Percentiles rank a stretch among this genome's conserved stretches.
Evolutionary conservation across 2,888 invertebrate genomes (phyloP).

Genomic region (Ommatoiulus sabulosus): DNA sequence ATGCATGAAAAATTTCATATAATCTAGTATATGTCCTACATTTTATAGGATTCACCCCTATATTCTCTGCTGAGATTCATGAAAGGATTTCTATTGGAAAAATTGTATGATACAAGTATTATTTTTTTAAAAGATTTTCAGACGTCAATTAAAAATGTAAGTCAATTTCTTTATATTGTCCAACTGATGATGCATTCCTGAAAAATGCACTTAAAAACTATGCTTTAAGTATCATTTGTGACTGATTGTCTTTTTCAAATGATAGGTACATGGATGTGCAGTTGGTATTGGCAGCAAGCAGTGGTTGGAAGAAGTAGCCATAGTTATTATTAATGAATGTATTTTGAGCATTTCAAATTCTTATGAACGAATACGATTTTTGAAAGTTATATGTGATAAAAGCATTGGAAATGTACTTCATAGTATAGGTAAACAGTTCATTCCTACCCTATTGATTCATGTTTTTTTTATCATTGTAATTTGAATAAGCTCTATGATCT

Average conservation of each 20-base stretch:
- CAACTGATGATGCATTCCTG: background rate
- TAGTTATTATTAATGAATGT: background rate
- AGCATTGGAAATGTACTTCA: background rate
- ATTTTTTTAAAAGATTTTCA: conserved; percentile 27
- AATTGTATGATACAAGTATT: conserved; percentile 12
- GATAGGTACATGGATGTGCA: background rate
- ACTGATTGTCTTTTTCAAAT: background rate
- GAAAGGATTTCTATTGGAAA: conserved; percentile 42
- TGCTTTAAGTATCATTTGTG: background rate
- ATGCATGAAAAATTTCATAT: background rate
- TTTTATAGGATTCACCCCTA: conserved; percentile 47
- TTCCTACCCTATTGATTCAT: background rate
- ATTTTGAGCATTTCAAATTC: background rate
- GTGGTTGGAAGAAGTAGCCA: conserved; percentile 38
- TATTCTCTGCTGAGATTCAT: conserved; percentile 39
- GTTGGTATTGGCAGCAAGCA: background rate
- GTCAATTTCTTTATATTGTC: background rate
- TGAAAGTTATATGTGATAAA: background rate
- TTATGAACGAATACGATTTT: background rate
- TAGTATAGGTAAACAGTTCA: background rate
- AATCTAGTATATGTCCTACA: background rate
- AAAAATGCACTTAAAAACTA: too few relatives aligned
- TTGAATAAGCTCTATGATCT: background rate
- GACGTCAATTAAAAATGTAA: background rate
- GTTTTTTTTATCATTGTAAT: background rate